These are phyloP conservation scores for Tillus elongatus DNA, from an alignment of 2,888 invertebrate species.

Conservation along the genomic window DNA sequence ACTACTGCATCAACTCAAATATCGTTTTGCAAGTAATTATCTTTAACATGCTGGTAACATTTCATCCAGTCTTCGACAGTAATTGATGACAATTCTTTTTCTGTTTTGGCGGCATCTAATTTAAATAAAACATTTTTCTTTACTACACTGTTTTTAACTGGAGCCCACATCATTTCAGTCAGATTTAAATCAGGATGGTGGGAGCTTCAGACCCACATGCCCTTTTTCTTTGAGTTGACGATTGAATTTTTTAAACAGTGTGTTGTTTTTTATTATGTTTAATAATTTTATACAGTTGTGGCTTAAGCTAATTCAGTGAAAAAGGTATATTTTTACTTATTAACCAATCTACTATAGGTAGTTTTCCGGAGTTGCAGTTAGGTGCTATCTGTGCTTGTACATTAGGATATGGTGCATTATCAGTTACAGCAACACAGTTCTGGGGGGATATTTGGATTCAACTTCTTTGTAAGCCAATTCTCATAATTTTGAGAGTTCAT, in stretches of 20 bases:
- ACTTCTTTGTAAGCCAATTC: background rate
- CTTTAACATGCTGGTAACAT: too few relatives aligned
- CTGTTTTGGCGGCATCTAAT: background rate
- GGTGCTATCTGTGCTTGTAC: too few relatives aligned
- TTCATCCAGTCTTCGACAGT: background rate
- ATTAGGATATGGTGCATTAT: background rate
- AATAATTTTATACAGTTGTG: background rate
- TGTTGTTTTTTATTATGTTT: background rate
- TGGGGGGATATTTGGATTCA: too few relatives aligned
- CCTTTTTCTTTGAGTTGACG: background rate
- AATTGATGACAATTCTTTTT: background rate
- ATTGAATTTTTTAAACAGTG: background rate
- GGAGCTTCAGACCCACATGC: background rate
- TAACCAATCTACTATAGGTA: background rate
- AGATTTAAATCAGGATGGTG: constrained; percentile 3
- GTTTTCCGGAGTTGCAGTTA: background rate
- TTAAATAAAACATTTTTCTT: background rate
- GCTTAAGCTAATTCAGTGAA: background rate
- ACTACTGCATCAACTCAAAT: too few relatives aligned
- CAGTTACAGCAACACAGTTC: too few relatives aligned
- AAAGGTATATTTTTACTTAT: background rate
- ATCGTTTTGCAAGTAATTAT: too few relatives aligned
- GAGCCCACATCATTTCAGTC: constrained; percentile 1
- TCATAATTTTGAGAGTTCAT: background rate
- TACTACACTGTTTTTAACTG: background rate